These are phyloP conservation scores for Bombus cullumanus DNA, from an alignment of 1,140 invertebrate species.

Conservation along the genomic window DNA sequence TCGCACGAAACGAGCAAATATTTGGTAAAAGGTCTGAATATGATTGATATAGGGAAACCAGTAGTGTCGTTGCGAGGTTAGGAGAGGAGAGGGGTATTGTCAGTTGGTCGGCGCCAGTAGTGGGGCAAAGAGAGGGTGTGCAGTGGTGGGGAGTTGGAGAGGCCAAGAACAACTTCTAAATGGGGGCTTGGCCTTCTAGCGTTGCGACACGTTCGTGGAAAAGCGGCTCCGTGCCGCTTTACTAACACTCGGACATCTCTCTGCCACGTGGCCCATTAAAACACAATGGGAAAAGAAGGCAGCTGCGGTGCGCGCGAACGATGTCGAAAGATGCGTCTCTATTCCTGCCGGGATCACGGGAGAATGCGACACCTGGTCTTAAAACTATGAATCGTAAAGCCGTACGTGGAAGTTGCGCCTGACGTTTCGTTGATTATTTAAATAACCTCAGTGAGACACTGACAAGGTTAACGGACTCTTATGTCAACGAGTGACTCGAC, in stretches of 20 bases:
- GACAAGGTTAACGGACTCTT: slow-evolving; percentile 42
- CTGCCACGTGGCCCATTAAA: slow-evolving; percentile 65
- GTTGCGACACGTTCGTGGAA: slow-evolving; percentile 79
- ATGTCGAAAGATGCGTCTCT: slow-evolving; percentile 52
- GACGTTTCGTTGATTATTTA: slow-evolving; percentile 29
- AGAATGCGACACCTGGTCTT: slow-evolving; percentile 53
- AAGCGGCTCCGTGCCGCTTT: slow-evolving; percentile 77
- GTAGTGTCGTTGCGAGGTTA: background rate
- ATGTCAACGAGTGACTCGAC: slow-evolving; percentile 21
- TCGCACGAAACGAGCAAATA: slow-evolving; percentile 10
- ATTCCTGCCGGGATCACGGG: slow-evolving; percentile 44
- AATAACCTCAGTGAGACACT: slow-evolving; percentile 26
- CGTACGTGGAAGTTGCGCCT: slow-evolving; percentile 50
- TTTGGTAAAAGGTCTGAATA: slow-evolving; percentile 25
- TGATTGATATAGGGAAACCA: slow-evolving; percentile 27
- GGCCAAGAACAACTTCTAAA: slow-evolving; percentile 69
- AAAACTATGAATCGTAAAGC: slow-evolving; percentile 42
- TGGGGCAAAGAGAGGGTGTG: background rate
- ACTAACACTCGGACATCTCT: slow-evolving; percentile 76
- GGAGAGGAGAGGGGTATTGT: background rate
- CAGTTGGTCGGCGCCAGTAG: slow-evolving; percentile 12
- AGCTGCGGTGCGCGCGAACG: slow-evolving; percentile 59
- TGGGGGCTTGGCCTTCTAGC: slow-evolving; percentile 76
- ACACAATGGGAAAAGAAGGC: slow-evolving; percentile 65
- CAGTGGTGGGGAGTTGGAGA: slow-evolving; percentile 31